A percentile compares a stretch with the other conserved stretches of the same genome.
Conservation (phyloP, 2,797 vertebrate species). For the Peromyscus nudipes region DNA sequence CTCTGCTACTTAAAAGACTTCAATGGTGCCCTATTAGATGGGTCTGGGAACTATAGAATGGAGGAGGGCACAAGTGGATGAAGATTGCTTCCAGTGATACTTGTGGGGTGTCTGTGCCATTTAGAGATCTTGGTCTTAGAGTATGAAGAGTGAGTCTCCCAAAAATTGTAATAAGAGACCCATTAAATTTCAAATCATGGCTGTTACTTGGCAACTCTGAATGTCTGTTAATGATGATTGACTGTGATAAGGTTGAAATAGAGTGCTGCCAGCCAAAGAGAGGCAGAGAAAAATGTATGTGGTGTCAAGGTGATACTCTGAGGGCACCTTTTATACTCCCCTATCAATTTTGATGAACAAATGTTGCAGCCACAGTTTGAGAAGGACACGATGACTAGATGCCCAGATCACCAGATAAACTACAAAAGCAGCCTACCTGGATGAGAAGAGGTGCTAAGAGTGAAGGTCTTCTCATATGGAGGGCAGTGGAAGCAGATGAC, state of each 20-base stretch:
- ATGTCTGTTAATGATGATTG: background rate
- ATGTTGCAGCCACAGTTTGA: background rate
- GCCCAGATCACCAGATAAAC: background rate
- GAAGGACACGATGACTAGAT: background rate
- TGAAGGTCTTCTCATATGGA: background rate
- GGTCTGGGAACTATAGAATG: background rate
- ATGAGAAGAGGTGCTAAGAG: background rate
- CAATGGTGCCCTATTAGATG: rapidly evolving
- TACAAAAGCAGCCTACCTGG: background rate
- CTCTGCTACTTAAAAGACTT: background rate
- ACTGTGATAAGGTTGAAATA: background rate
- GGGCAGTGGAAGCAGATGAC: too few relatives aligned
- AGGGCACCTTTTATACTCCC: background rate
- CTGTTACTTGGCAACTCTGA: background rate
- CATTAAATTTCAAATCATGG: background rate
- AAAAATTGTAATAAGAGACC: background rate
- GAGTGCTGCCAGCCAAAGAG: background rate
- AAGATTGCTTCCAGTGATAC: rapidly evolving
- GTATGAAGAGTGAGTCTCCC: background rate
- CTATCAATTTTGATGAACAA: too few relatives aligned
- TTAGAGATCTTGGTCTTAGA: background rate
- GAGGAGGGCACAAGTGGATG: background rate
- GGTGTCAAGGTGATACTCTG: background rate
- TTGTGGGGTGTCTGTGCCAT: background rate
- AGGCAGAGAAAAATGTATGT: background rate